Evolutionary conservation across 2,113 vertebrate species (phyloP).

Genomic region (Python bivittatus): DNA sequence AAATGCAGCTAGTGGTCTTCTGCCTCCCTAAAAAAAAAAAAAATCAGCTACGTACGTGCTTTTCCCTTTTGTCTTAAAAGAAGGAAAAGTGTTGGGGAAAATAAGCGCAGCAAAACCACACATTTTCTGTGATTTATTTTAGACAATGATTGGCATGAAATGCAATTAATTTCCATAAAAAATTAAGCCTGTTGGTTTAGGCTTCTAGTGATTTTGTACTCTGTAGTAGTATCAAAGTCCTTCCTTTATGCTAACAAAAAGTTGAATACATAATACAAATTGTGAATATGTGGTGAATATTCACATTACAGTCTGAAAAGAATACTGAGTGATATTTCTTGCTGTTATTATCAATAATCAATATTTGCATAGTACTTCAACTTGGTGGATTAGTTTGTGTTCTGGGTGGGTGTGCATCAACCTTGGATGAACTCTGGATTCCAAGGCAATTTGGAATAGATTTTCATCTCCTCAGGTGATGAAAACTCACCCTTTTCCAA

Average conservation of each 20-base stretch:
- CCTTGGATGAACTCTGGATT: not conserved
- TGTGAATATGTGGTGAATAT: not conserved
- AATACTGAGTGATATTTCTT: not conserved
- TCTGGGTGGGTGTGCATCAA: not conserved
- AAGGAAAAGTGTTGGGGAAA: not conserved
- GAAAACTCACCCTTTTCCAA: not conserved
- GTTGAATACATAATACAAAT: not conserved
- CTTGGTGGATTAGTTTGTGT: not conserved
- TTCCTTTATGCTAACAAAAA: not conserved
- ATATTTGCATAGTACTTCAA: not conserved
- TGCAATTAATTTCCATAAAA: not conserved
- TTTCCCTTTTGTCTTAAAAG: conserved; percentile 12
- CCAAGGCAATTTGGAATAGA: not conserved
- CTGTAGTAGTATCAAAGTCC: not conserved
- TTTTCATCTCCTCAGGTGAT: not conserved
- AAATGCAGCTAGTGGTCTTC: not conserved
- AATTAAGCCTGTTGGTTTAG: not conserved
- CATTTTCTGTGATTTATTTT: not conserved
- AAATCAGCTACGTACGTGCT: not conserved
- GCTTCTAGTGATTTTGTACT: not conserved
- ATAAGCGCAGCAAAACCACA: not conserved
- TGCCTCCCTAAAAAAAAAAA: too few species aligned
- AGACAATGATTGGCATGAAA: not conserved
- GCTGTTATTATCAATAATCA: not conserved
- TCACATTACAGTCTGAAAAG: not conserved